phyloP scores from a whole-genome alignment of 2,888 invertebrate species.

The Ormyrus thymus region DNA sequence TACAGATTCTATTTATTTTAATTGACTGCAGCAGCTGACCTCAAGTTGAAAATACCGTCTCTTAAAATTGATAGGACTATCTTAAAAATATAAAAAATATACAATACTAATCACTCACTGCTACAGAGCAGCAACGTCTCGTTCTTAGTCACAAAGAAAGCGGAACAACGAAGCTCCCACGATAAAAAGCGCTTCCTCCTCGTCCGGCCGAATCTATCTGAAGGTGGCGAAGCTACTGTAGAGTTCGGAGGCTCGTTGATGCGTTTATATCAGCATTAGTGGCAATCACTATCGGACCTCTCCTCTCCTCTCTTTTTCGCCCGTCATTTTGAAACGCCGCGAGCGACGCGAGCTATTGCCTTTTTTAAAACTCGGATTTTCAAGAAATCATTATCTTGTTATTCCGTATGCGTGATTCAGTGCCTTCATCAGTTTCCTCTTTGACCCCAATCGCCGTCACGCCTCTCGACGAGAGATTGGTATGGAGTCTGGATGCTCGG shows the following conservation, averaged over 20 bases:
- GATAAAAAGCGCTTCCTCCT: neutral
- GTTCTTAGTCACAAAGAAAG: neutral
- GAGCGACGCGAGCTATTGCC: neutral
- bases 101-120: neutral
- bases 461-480: conserved; percentile 12
- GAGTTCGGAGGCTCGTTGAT: conserved; percentile 9
- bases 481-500: too few relatives aligned
- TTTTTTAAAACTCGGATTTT: conserved; percentile 28
- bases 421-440: conserved; percentile 48
- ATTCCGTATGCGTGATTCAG: conserved; percentile 36
- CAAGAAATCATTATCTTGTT: conserved; percentile 47
- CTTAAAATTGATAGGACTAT: too few relatives aligned
- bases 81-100: neutral
- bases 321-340: conserved; percentile 16
- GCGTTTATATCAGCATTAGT: conserved; percentile 52
- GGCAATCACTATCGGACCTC: conserved; percentile 43
- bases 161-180: neutral
- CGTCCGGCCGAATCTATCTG: neutral
- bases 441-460: conserved; percentile 36
- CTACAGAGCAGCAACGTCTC: neutral
- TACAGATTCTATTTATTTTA: too few relatives aligned
- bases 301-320: conserved; percentile 46
- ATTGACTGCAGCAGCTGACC: too few relatives aligned
- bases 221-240: conserved; percentile 33
- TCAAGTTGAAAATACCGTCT: too few relatives aligned